Conservation (phyloP, 2,797 vertebrate species). For the Borostomias antarcticus region DNA sequence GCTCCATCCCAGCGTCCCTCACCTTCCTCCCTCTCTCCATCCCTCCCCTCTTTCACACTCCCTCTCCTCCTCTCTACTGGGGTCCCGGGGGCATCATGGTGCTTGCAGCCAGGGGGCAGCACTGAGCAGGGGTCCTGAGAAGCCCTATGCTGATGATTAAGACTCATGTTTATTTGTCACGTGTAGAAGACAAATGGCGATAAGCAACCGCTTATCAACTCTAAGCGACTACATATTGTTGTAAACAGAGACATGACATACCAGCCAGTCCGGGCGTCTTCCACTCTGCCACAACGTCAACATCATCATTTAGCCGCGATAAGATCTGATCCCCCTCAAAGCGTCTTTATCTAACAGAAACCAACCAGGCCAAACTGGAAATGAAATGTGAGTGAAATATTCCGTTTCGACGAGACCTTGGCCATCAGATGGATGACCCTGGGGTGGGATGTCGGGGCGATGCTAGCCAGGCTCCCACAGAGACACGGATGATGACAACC, state of each 20-base stretch:
- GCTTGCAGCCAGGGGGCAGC: not conserved
- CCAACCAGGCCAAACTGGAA: conserved; percentile 9
- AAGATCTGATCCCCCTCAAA: conserved; percentile 42
- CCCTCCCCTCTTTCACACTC: too few species aligned
- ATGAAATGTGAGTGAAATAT: conserved; percentile 10
- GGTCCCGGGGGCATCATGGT: conserved; percentile 16
- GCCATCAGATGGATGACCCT: conserved; percentile 14
- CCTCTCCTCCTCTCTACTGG: conserved; percentile 44
- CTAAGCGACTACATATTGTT: conserved; percentile 17
- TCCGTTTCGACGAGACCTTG: conserved; percentile 30
- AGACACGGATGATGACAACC: too few species aligned
- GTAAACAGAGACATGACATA: not conserved
- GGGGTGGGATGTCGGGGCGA: conserved; percentile 32
- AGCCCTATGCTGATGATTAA: conserved; percentile 30
- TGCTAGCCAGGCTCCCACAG: not conserved
- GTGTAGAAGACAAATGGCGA: too few species aligned
- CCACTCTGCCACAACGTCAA: conserved; percentile 18
- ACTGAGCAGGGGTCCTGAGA: conserved; percentile 13
- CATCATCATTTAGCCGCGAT: conserved; percentile 15
- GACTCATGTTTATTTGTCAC: too few species aligned
- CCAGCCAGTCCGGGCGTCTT: conserved; percentile 6
- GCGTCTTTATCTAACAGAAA: conserved; percentile 38
- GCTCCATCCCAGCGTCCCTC: conserved; percentile 54
- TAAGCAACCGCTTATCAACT: too few species aligned
- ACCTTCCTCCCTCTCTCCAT: conserved; percentile 21